A percentile compares a stretch with the other conserved stretches of the same genome.
Evolutionary conservation across 2,888 invertebrate species (phyloP).

Genomic region (Callyntrura guangdongensis): DNA sequence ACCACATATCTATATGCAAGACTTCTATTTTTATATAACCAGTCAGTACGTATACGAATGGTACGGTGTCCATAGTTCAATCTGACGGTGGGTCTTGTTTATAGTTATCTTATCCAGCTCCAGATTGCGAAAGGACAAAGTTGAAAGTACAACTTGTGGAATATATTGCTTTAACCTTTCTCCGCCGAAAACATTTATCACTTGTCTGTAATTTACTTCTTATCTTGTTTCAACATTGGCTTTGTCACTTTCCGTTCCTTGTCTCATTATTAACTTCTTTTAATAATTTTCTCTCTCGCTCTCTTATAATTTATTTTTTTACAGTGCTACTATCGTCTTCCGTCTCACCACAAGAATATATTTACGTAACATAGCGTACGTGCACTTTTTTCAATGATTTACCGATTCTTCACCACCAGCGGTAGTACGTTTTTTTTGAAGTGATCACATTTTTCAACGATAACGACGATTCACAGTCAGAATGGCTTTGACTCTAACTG

Average conservation of each 20-base stretch:
- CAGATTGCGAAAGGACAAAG: slow-evolving; percentile 16
- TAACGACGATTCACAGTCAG: neutral
- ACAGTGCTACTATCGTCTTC: too few species aligned
- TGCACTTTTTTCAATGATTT: neutral
- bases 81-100: neutral
- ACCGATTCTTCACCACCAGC: neutral
- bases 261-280: neutral
- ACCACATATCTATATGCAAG: neutral
- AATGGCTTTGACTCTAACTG: neutral
- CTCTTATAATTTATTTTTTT: neutral
- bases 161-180: neutral
- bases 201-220: neutral
- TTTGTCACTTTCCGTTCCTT: neutral
- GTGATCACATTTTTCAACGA: too few species aligned
- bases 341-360: too few species aligned
- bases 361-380: neutral
- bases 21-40: neutral
- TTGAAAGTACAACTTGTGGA: slow-evolving; percentile 1
- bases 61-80: neutral
- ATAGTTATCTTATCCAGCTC: neutral
- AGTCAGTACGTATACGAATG: neutral
- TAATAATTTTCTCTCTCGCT: neutral
- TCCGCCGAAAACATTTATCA: too few species aligned
- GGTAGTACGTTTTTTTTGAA: neutral
- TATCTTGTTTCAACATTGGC: slow-evolving; percentile 7